phyloP scores from a whole-genome alignment of 2,113 vertebrate genomes.

The Urocolius indicus region DNA sequence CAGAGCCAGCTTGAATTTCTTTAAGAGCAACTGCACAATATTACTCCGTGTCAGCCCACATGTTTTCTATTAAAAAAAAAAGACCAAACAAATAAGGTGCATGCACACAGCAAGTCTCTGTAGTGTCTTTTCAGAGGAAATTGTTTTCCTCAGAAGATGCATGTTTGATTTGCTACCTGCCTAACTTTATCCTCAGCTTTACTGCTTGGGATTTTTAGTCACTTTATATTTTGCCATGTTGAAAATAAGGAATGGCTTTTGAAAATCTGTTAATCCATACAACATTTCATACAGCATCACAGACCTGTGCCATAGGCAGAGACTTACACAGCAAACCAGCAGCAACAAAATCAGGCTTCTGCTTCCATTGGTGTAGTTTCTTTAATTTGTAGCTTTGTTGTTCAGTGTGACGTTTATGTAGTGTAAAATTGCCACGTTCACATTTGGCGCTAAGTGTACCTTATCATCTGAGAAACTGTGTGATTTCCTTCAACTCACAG shows the following conservation, averaged over 20 bases:
- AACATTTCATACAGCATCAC: neutral
- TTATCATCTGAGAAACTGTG: neutral
- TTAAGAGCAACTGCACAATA: slow-evolving; percentile 14
- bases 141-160: neutral
- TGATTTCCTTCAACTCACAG: neutral
- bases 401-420: neutral
- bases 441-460: neutral
- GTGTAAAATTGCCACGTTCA: neutral
- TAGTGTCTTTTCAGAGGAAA: neutral
- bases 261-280: neutral
- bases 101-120: neutral
- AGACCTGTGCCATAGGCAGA: neutral
- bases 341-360: neutral
- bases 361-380: neutral
- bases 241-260: neutral
- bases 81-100: neutral
- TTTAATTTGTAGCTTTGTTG: neutral
- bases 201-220: neutral
- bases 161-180: neutral
- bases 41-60: neutral
- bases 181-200: neutral
- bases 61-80: neutral
- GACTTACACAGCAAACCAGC: neutral
- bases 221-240: neutral
- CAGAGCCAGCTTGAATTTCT: slow-evolving; percentile 51